A percentile compares a stretch with the other conserved stretches of the same genome.
Evolutionary conservation across 2,888 invertebrate species (phyloP).

Genomic region (Ephialtes manifestator): DNA sequence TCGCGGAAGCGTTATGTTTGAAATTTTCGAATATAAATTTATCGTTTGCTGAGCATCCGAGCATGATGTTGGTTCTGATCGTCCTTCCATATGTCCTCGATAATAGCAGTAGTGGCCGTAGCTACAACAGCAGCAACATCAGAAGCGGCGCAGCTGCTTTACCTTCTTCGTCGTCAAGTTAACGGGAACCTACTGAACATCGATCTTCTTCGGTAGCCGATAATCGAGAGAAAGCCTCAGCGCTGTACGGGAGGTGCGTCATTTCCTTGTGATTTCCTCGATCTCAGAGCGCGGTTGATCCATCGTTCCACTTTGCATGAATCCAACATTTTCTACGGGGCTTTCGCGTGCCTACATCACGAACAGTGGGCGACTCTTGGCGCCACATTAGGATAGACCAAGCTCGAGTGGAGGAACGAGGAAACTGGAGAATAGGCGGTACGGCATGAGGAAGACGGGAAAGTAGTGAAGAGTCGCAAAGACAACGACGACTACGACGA

Average conservation of each 20-base stretch:
- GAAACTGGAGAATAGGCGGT: conserved; percentile 14
- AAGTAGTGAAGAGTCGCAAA: conserved; percentile 13
- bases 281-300: conserved; percentile 28
- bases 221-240: conserved; percentile 54
- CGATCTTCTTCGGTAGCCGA: conserved; percentile 46
- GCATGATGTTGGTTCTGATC: conserved; percentile 3
- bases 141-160: background rate
- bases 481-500: conserved; percentile 43
- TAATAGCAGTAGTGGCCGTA: background rate
- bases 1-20: conserved; percentile 18
- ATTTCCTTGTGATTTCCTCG: conserved; percentile 71
- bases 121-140: background rate
- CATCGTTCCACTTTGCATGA: conserved; percentile 23
- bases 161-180: conserved; percentile 15
- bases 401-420: background rate
- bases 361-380: background rate
- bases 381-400: conserved; percentile 2
- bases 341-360: conserved; percentile 9
- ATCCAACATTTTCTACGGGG: conserved; percentile 10
- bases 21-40: conserved; percentile 32
- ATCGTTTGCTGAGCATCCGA: conserved; percentile 32
- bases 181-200: conserved; percentile 59
- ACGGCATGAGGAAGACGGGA: conserved; percentile 1
- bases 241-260: conserved; percentile 47
- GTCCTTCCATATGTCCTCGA: background rate